Percentiles rank a stretch among this genome's conserved stretches.
These are phyloP conservation scores for human DNA, from an alignment of 2,113 vertebrate species.

Conservation along the genomic window DNA sequence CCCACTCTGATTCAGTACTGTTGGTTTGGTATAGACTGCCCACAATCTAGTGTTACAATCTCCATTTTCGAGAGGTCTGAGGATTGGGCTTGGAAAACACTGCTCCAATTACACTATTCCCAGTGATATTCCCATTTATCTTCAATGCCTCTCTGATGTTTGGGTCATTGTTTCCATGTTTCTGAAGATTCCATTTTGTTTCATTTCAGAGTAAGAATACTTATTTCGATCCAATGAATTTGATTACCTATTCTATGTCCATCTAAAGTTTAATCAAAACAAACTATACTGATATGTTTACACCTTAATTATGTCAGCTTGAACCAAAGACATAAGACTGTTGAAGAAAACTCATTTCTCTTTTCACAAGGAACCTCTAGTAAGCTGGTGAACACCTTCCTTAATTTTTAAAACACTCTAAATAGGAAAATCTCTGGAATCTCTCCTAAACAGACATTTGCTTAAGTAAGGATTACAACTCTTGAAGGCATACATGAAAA, in stretches of 20 bases:
- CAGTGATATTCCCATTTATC: neutral
- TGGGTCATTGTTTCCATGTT: neutral
- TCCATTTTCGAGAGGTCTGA: neutral
- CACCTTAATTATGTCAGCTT: neutral
- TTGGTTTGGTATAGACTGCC: neutral
- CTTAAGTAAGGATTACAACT: neutral
- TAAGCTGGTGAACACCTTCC: neutral
- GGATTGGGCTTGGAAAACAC: neutral
- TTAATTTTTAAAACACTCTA: neutral
- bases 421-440: neutral
- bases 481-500: neutral
- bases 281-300: neutral
- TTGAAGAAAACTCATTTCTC: neutral
- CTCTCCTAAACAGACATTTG: neutral
- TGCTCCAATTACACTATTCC: neutral
- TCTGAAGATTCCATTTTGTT: neutral
- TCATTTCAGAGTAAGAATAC: slow-evolving; percentile 1
- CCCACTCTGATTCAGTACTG: neutral
- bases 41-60: neutral
- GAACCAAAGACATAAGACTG: neutral
- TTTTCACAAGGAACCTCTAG: neutral
- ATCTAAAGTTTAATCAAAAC: neutral
- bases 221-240: neutral
- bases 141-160: neutral
- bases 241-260: neutral